Conservation (phyloP, 2,797 vertebrate species). For the Siniperca undulata region DNA sequence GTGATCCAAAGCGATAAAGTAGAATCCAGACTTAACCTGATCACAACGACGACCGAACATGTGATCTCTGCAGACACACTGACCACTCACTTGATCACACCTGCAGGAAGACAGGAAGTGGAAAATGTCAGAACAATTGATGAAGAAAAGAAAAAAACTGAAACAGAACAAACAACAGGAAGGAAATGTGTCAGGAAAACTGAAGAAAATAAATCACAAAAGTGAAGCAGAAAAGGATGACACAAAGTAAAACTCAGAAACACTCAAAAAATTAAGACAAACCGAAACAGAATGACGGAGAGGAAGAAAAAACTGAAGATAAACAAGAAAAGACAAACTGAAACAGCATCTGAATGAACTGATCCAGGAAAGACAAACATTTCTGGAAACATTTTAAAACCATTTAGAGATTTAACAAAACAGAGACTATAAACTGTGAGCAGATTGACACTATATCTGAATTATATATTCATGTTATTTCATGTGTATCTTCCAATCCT, state of each 20-base stretch:
- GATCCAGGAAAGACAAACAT: no score
- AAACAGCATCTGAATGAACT: background rate
- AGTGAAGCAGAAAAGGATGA: background rate
- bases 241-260: no score
- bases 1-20: slow-evolving; percentile 95
- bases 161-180: background rate
- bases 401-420: background rate
- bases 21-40: slow-evolving; percentile 95
- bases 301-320: no score
- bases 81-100: slow-evolving; percentile 88
- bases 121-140: background rate
- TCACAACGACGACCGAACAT: slow-evolving; percentile 94
- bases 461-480: background rate
- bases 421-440: background rate
- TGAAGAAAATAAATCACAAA: background rate
- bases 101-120: slow-evolving; percentile 47
- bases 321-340: no score
- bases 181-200: rapidly evolving
- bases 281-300: background rate
- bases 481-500: no score
- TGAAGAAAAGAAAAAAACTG: background rate
- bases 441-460: background rate
- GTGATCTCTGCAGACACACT: slow-evolving; percentile 92
- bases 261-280: background rate
- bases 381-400: no score